Conservation (phyloP, 2,888 invertebrate genomes). For the Eupithecia inturbata region DNA sequence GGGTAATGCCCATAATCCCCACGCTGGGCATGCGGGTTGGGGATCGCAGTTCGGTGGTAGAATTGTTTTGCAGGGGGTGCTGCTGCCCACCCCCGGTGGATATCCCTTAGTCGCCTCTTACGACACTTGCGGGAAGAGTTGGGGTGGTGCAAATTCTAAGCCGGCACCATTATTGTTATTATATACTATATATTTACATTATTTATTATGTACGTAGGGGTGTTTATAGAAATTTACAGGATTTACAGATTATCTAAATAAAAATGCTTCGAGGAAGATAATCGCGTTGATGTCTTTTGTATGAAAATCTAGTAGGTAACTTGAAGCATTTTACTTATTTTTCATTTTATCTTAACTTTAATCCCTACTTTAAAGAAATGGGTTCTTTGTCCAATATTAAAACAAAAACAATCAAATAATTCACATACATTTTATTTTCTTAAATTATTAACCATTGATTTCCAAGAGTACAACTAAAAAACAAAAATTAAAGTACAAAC, state of each 20-base stretch:
- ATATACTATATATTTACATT: too few species aligned
- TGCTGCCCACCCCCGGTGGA: too few species aligned
- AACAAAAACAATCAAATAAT: constrained; percentile 60
- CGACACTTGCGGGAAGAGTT: too few species aligned
- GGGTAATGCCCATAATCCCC: too few species aligned
- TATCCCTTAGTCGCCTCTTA: too few species aligned
- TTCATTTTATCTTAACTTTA: neutral
- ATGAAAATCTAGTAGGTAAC: neutral
- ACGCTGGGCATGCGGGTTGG: too few species aligned
- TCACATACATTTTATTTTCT: constrained; percentile 85
- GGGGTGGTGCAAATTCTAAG: too few species aligned
- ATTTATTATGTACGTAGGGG: neutral
- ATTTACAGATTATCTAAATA: too few species aligned
- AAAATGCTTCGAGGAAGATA: neutral
- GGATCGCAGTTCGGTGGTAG: too few species aligned
- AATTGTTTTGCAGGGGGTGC: too few species aligned
- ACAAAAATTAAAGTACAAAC: constrained; percentile 85
- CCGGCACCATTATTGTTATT: too few species aligned
- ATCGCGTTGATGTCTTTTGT: constrained; percentile 6
- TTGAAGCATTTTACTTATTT: neutral
- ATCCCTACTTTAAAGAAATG: neutral
- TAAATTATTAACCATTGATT: constrained; percentile 85
- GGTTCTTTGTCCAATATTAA: neutral
- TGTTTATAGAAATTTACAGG: neutral
- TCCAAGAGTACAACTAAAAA: constrained; percentile 85